A percentile compares a stretch with the other conserved stretches of the same genome.
These are phyloP conservation scores for Endomychus coccineus DNA, from an alignment of 2,888 invertebrate genomes.

Conservation along the genomic window DNA sequence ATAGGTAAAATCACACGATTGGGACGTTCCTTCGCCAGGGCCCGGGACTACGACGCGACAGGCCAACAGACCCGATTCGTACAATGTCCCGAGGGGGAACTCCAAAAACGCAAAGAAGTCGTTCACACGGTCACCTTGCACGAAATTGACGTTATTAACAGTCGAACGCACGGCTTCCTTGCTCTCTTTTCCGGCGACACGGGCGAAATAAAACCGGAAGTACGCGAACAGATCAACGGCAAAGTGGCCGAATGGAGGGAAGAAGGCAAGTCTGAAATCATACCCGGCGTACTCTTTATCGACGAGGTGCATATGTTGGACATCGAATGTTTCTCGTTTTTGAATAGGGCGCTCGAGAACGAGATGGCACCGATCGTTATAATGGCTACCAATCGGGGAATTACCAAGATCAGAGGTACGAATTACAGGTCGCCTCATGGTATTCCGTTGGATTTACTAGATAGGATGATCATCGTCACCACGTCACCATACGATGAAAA, in stretches of 20 bases:
- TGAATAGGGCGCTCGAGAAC: constrained; percentile 93
- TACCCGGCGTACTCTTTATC: constrained; percentile 94
- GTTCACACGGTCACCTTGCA: constrained; percentile 98
- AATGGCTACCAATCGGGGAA: constrained; percentile 96
- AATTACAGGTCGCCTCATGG: constrained; percentile 93
- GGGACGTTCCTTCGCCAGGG: constrained; percentile 91
- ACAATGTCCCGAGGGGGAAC: constrained; percentile 96
- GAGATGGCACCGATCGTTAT: constrained; percentile 97
- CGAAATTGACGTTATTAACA: constrained; percentile 99
- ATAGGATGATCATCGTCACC: constrained; percentile 90
- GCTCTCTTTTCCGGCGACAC: constrained; percentile 98
- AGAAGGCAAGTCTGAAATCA: constrained; percentile 98
- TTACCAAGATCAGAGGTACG: constrained; percentile 92
- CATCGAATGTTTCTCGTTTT: constrained; percentile 96
- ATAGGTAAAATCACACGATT: constrained; percentile 48
- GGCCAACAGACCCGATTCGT: constrained; percentile 80
- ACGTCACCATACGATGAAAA: constrained; percentile 82
- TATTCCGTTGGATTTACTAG: constrained; percentile 92
- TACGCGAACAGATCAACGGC: constrained; percentile 94
- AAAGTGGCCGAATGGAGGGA: constrained; percentile 97
- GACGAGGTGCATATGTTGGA: constrained; percentile 99
- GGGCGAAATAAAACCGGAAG: constrained; percentile 96
- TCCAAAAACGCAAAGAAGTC: constrained; percentile 95
- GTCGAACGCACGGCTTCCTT: constrained; percentile 93
- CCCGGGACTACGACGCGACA: constrained; percentile 96